These are phyloP conservation scores for Mus caroli DNA, from an alignment of 2,797 vertebrate species.

Conservation along the genomic window DNA sequence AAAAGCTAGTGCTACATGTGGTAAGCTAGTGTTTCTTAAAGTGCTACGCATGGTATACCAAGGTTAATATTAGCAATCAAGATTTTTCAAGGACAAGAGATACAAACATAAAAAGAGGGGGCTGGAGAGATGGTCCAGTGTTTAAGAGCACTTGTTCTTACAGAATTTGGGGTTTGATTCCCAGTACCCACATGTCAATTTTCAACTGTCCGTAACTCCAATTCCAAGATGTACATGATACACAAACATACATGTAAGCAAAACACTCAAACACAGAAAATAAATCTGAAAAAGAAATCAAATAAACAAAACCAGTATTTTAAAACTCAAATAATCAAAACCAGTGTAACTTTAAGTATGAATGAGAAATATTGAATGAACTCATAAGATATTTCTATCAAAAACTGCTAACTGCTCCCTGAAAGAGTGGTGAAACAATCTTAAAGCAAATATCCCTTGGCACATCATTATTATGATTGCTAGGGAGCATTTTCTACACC, in stretches of 20 bases:
- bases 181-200: not conserved
- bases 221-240: not conserved
- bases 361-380: slow-evolving; percentile 9
- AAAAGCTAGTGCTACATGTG: not conserved
- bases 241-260: not conserved
- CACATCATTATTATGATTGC: not conserved
- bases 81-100: not conserved
- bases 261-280: not conserved
- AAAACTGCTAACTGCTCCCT: slow-evolving; percentile 1
- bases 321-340: not conserved
- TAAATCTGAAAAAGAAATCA: not conserved
- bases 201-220: not conserved
- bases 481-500: not conserved
- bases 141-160: not conserved
- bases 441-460: not conserved
- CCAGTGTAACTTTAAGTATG: not conserved
- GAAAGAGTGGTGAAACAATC: not conserved
- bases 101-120: not conserved
- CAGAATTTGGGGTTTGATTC: not conserved
- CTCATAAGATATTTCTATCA: not conserved
- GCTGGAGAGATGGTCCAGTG: not conserved
- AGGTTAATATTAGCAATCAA: slow-evolving; percentile 12
- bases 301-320: not conserved
- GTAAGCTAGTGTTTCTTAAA: not conserved
- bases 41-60: not conserved